Conservation (phyloP, 30 jellyfish, hydroid and myxozoan species). For the Clytia hemisphaerica region DNA sequence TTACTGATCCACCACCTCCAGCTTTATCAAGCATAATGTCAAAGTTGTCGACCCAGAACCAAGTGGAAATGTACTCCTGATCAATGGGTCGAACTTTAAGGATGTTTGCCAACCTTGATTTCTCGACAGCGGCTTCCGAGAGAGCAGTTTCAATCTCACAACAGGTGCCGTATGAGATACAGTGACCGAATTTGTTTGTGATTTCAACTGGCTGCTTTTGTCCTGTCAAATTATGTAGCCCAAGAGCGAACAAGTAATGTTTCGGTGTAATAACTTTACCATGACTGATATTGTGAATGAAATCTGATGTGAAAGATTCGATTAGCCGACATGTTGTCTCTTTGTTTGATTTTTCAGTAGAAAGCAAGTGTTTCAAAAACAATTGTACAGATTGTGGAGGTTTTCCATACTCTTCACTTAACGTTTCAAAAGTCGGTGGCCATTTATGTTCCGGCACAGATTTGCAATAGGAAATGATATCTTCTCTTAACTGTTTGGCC, state of each 20-base stretch:
- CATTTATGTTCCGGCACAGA: slow-evolving; percentile 12
- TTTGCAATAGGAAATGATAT: neutral
- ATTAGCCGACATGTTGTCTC: slow-evolving; percentile 17
- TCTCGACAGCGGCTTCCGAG: slow-evolving; percentile 21
- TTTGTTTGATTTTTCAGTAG: slow-evolving; percentile 10
- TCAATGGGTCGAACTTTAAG: neutral
- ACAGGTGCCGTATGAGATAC: slow-evolving; percentile 12
- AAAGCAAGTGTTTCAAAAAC: neutral
- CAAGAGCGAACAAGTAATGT: slow-evolving; percentile 27
- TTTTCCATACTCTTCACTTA: slow-evolving; percentile 13
- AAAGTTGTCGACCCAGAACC: slow-evolving; percentile 39
- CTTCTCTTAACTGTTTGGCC: slow-evolving; percentile 11
- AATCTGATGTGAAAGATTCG: slow-evolving; percentile 23
- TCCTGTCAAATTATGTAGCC: slow-evolving; percentile 32
- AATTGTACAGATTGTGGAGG: slow-evolving; percentile 21
- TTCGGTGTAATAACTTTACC: slow-evolving; percentile 27
- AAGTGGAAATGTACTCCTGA: slow-evolving; percentile 12
- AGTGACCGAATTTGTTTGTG: slow-evolving; percentile 26
- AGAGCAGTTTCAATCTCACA: slow-evolving; percentile 35
- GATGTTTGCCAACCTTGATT: neutral
- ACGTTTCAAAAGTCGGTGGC: slow-evolving; percentile 26
- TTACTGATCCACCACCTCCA: slow-evolving; percentile 11
- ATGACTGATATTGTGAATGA: slow-evolving; percentile 18
- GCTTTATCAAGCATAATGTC: slow-evolving; percentile 6
- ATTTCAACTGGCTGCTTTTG: slow-evolving; percentile 22